These are phyloP conservation scores for Petromus typicus DNA, from an alignment of 2,113 vertebrate genomes.

Conservation along the genomic window DNA sequence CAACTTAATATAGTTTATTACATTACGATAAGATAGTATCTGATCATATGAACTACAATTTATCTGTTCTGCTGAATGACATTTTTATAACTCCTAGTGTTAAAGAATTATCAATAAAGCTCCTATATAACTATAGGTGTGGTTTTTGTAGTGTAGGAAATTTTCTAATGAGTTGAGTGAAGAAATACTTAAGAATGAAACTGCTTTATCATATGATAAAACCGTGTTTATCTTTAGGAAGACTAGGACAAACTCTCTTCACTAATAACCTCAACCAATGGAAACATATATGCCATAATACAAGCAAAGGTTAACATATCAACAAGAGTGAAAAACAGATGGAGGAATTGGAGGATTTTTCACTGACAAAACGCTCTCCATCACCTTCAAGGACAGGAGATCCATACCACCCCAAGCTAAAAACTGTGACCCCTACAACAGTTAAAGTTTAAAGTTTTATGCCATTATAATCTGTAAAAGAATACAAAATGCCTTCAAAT, in stretches of 20 bases:
- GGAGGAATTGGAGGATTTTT: not conserved
- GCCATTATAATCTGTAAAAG: not conserved
- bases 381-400: not conserved
- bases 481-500: not conserved
- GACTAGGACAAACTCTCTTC: not conserved
- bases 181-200: not conserved
- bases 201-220: not conserved
- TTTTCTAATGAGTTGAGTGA: not conserved
- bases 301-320: not conserved
- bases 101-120: not conserved
- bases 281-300: not conserved
- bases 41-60: too few species aligned
- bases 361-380: not conserved
- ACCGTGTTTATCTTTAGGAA: not conserved
- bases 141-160: not conserved
- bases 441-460: not conserved
- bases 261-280: not conserved
- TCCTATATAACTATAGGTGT: not conserved
- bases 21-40: not conserved
- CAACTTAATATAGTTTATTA: not conserved
- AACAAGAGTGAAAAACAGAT: not conserved
- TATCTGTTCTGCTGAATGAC: not conserved
- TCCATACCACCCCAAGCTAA: not conserved
- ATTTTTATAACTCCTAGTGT: not conserved
- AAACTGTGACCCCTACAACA: not conserved